A percentile compares a stretch with the other conserved stretches of the same genome.
These are phyloP conservation scores for Oenanthe melanoleuca DNA, from an alignment of 2,113 vertebrate species.

Conservation along the genomic window DNA sequence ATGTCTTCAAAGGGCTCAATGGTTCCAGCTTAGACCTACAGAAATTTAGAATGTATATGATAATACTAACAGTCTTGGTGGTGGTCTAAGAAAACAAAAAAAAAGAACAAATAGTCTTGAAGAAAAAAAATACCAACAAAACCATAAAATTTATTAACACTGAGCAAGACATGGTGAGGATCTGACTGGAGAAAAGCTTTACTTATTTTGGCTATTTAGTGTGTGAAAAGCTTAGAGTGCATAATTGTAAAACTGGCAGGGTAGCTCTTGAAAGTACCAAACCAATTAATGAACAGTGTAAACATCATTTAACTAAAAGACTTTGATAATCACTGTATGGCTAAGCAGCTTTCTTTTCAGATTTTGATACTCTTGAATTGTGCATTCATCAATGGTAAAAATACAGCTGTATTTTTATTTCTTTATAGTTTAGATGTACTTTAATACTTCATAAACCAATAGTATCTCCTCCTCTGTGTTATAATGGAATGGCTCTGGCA, in stretches of 20 bases:
- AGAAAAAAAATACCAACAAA: neutral
- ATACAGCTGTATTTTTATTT: neutral
- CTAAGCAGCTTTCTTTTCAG: neutral
- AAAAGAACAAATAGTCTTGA: neutral
- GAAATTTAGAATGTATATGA: neutral
- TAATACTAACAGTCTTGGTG: neutral
- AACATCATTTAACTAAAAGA: conserved; percentile 5
- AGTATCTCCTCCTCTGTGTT: neutral
- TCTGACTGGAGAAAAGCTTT: neutral
- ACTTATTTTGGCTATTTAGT: neutral
- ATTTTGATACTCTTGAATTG: neutral
- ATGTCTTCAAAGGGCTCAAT: neutral
- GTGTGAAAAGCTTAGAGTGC: neutral
- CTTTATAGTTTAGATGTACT: neutral
- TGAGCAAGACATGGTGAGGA: neutral
- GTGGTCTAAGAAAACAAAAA: neutral
- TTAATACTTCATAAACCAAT: neutral
- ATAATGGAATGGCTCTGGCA: neutral
- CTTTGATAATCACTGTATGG: neutral
- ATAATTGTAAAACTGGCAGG: neutral
- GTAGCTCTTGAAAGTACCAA: conserved; percentile 8
- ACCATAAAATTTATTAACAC: neutral
- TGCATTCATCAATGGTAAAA: neutral
- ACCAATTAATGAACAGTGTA: conserved; percentile 13
- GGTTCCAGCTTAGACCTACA: neutral